Evolutionary conservation across 2,888 invertebrate species (phyloP).

Genomic region (Deilephila elpenor): DNA sequence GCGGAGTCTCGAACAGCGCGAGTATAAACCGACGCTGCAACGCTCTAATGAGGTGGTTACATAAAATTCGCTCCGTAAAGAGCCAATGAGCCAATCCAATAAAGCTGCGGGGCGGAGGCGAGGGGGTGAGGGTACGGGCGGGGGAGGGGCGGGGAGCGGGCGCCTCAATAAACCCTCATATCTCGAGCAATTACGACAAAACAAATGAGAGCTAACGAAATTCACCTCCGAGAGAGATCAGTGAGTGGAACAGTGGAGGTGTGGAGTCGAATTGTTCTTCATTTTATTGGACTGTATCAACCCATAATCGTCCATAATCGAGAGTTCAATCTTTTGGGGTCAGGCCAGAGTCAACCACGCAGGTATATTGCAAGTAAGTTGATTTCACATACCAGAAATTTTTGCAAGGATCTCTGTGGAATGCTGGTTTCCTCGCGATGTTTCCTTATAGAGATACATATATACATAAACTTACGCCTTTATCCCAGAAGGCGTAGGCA

Average conservation of each 20-base stretch:
- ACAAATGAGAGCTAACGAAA: conserved; percentile 83
- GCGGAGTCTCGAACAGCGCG: conserved; percentile 2
- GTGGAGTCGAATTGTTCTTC: conserved; percentile 47
- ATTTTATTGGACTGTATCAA: background rate
- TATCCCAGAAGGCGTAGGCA: too few relatives aligned
- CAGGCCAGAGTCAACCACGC: too few relatives aligned
- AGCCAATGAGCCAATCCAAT: conserved; percentile 74
- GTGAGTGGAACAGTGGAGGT: conserved; percentile 42
- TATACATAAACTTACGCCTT: too few relatives aligned
- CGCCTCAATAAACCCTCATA: conserved; percentile 70
- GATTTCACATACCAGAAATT: too few relatives aligned
- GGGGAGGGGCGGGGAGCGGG: conserved; percentile 44
- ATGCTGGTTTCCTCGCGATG: too few relatives aligned
- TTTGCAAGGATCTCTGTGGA: too few relatives aligned
- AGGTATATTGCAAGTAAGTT: too few relatives aligned
- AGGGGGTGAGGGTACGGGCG: conserved; percentile 39
- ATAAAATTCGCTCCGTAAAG: conserved; percentile 63
- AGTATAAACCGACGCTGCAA: conserved; percentile 23
- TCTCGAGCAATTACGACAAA: conserved; percentile 80
- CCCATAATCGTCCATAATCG: background rate
- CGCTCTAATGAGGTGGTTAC: conserved; percentile 65
- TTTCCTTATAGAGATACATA: too few relatives aligned
- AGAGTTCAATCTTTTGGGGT: background rate
- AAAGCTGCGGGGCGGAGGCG: conserved; percentile 57
- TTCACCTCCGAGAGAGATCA: conserved; percentile 74